These are phyloP conservation scores for Strigamia transsilvanica DNA, from an alignment of 2,888 invertebrate genomes.

Conservation along the genomic window DNA sequence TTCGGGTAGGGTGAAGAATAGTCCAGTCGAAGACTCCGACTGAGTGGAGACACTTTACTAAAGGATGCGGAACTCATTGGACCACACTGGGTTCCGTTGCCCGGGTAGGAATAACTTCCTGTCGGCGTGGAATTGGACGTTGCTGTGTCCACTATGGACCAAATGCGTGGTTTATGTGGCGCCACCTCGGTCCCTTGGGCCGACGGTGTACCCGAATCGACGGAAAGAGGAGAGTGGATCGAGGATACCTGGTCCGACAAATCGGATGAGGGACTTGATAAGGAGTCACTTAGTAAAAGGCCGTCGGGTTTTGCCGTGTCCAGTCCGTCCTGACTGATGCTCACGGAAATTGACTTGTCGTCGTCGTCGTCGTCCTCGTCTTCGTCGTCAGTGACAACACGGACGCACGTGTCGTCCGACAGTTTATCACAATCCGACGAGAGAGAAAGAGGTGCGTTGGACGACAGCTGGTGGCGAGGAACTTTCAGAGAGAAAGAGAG, in stretches of 20 bases:
- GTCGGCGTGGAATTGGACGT: constrained; percentile 57
- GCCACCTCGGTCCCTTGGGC: constrained; percentile 18
- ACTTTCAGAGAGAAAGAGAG: neutral
- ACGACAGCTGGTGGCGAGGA: constrained; percentile 13
- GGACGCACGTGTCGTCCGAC: constrained; percentile 29
- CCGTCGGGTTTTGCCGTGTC: constrained; percentile 51
- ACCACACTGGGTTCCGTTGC: constrained; percentile 3
- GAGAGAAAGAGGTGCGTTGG: neutral
- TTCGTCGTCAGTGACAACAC: constrained; percentile 9
- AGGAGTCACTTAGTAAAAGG: constrained; percentile 54
- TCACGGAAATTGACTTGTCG: constrained; percentile 55
- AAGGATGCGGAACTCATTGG: constrained; percentile 55
- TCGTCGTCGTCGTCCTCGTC: constrained; percentile 54
- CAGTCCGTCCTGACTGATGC: constrained; percentile 52
- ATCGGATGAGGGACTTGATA: constrained; percentile 56
- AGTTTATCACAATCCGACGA: constrained; percentile 44
- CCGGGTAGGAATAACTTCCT: constrained; percentile 17
- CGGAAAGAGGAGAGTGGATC: constrained; percentile 54
- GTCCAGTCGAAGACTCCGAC: constrained; percentile 54
- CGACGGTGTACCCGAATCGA: constrained; percentile 36
- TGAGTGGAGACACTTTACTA: constrained; percentile 56
- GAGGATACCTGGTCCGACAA: constrained; percentile 55
- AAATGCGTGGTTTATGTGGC: constrained; percentile 59
- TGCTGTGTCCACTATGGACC: constrained; percentile 61
- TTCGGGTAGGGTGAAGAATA: constrained; percentile 58